Percentiles rank a stretch among this genome's conserved stretches.
Conservation (phyloP, 2,113 vertebrate genomes). For the Camelus bactrianus region DNA sequence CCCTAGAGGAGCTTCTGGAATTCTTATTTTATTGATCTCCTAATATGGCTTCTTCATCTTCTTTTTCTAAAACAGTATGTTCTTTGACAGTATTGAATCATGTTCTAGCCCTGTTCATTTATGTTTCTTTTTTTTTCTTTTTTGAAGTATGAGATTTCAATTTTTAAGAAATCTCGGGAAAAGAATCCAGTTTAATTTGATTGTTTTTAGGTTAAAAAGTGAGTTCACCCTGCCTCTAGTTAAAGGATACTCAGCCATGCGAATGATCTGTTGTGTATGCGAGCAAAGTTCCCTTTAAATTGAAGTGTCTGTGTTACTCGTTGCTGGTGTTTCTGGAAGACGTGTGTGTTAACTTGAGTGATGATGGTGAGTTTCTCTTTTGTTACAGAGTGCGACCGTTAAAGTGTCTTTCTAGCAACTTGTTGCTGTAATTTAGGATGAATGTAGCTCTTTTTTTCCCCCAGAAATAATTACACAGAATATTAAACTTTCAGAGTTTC, state of each 20-base stretch:
- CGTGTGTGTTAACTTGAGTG: not conserved
- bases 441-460: not conserved
- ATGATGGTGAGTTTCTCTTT: not conserved
- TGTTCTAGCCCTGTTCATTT: not conserved
- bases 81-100: not conserved
- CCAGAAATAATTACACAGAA: not conserved
- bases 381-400: not conserved
- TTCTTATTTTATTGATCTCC: not conserved
- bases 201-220: not conserved
- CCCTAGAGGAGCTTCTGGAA: not conserved
- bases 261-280: not conserved
- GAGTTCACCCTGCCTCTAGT: not conserved
- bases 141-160: not conserved
- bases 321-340: not conserved
- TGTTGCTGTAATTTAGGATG: not conserved
- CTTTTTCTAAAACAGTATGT: not conserved
- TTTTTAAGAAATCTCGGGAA: constrained; percentile 1
- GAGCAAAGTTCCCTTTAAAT: not conserved
- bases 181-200: not conserved
- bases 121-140: not conserved
- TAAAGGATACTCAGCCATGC: not conserved
- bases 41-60: not conserved
- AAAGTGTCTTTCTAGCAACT: not conserved
- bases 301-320: not conserved
- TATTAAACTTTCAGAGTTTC: not conserved